Evolutionary conservation across 2,888 invertebrate genomes (phyloP).

Genomic region (Epirrhoe alternata): DNA sequence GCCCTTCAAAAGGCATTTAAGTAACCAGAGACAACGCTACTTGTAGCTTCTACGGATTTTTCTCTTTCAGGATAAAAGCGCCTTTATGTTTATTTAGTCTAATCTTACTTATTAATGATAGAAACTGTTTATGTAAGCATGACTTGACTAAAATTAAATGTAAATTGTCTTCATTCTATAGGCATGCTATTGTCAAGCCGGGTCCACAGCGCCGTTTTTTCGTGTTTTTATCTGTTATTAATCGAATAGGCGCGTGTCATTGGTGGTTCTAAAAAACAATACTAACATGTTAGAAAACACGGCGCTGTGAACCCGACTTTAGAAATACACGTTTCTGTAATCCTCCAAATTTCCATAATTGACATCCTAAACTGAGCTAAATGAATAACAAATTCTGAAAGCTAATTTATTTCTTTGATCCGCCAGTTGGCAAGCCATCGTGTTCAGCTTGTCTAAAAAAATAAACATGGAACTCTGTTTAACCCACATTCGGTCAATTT

Average conservation of each 20-base stretch:
- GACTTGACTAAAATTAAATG: no score
- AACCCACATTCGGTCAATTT: not conserved
- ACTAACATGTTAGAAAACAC: no score
- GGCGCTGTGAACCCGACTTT: slow-evolving; percentile 11
- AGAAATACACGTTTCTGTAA: slow-evolving; percentile 6
- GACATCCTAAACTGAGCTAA: slow-evolving; percentile 10
- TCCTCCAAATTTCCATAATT: slow-evolving; percentile 4
- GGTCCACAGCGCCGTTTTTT: no score
- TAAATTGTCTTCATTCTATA: no score
- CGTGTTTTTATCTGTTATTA: no score
- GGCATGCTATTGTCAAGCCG: no score
- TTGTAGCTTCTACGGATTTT: slow-evolving; percentile 31
- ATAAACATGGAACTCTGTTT: not conserved
- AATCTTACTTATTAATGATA: not conserved
- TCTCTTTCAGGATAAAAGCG: not conserved
- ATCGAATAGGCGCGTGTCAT: no score
- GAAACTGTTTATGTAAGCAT: not conserved
- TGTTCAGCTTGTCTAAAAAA: not conserved
- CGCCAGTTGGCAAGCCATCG: slow-evolving; percentile 64
- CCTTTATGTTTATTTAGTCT: not conserved
- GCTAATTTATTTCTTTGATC: slow-evolving; percentile 53
- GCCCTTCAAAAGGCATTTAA: slow-evolving; percentile 13
- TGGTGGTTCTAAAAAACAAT: no score
- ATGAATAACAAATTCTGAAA: not conserved
- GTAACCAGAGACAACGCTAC: slow-evolving; percentile 26